phyloP scores from a whole-genome alignment of 2,888 invertebrate genomes.

The Anodontia alba region DNA sequence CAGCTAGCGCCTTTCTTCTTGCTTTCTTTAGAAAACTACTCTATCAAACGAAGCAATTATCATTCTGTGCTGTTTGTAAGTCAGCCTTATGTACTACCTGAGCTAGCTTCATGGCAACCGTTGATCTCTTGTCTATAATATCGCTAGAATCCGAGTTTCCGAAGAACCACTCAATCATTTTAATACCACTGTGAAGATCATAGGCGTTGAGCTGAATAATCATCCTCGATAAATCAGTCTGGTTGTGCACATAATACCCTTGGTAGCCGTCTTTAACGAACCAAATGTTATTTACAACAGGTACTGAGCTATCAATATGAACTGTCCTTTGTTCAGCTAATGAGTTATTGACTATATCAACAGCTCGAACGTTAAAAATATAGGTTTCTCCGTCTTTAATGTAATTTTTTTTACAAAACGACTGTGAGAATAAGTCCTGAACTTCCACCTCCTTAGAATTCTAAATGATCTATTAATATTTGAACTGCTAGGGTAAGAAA shows the following conservation, averaged over 20 bases:
- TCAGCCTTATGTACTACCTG: too few species aligned
- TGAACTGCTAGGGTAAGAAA: constrained; percentile 19
- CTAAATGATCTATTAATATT: background rate
- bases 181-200: constrained; percentile 34
- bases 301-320: constrained; percentile 56
- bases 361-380: constrained; percentile 42
- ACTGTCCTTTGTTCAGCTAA: constrained; percentile 48
- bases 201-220: constrained; percentile 51
- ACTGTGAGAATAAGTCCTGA: constrained; percentile 60
- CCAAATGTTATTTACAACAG: constrained; percentile 60
- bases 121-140: too few species aligned
- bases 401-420: background rate
- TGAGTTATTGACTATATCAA: constrained; percentile 54
- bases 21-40: too few species aligned
- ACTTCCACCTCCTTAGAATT: constrained; percentile 14
- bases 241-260: constrained; percentile 58
- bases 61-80: too few species aligned
- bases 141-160: constrained; percentile 36
- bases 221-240: constrained; percentile 62
- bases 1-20: too few species aligned
- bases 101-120: too few species aligned
- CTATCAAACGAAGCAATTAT: too few species aligned
- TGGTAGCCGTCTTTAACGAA: constrained; percentile 52
- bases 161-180: constrained; percentile 57
- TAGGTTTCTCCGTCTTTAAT: constrained; percentile 65